phyloP scores from a whole-genome alignment of 2,797 vertebrate genomes.

The Microchirus variegatus region DNA sequence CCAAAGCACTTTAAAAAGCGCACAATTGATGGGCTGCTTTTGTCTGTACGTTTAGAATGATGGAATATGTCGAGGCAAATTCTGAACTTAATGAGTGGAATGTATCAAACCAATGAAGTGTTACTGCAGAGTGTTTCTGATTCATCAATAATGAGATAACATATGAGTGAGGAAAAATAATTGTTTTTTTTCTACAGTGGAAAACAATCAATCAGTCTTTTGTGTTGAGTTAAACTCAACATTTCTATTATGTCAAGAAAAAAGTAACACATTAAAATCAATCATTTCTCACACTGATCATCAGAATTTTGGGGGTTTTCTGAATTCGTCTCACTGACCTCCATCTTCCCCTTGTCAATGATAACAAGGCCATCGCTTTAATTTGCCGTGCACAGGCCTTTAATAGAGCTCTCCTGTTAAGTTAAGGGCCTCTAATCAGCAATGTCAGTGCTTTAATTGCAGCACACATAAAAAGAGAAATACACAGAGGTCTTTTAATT shows the following conservation, averaged over 20 bases:
- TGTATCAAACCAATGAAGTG: slow-evolving; percentile 3
- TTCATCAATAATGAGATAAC: not conserved
- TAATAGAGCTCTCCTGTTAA: slow-evolving; percentile 42
- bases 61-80: slow-evolving; percentile 14
- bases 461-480: slow-evolving; percentile 53
- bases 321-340: slow-evolving; percentile 6
- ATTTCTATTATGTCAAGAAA: too few relatives aligned
- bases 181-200: too few relatives aligned
- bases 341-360: slow-evolving; percentile 29
- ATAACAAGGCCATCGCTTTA: slow-evolving; percentile 39
- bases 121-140: not conserved
- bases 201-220: too few relatives aligned
- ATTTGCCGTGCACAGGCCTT: slow-evolving; percentile 15
- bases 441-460: slow-evolving; percentile 57
- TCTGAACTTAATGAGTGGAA: slow-evolving; percentile 8
- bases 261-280: not conserved
- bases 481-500: slow-evolving; percentile 55
- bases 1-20: not conserved
- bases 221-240: too few relatives aligned
- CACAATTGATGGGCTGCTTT: not conserved
- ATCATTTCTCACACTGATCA: not conserved
- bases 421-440: slow-evolving; percentile 62
- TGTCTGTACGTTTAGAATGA: slow-evolving; percentile 12
- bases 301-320: not conserved
- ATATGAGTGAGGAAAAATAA: not conserved